Base-by-base conservation (phyloP, 2,113 vertebrate genomes). In the Notarius lentiginosus region DNA sequence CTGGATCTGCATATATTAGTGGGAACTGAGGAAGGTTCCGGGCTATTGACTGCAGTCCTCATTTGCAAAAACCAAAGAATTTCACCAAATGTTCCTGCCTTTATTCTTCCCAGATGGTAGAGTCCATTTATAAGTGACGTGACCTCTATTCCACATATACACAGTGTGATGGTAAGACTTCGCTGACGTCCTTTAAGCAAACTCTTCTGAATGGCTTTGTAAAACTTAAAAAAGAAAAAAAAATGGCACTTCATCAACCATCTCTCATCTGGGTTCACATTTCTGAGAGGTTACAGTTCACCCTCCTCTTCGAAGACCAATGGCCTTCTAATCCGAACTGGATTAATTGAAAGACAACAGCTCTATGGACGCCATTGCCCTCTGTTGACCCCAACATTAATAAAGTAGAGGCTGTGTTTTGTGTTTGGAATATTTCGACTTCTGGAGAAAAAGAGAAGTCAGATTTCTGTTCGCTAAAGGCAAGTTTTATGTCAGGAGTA, bases 401-500 rank as follows among this genome's bases (percentile, higher is more conserved):
- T 96, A 95, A 95, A 93, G 91, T 92, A 94, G 91, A 49, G 49
- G 92, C 90, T 91, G 84, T 91, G 92, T 91, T 89, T 90, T 93
- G 89, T 87, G 91, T 91, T 92, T 82, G 91, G 90, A 92, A 90
- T 93, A 91, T 93, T 90, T 90, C 53, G 58, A 93, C 88, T 93
- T 91, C 90, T 90, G 90, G 84, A 90, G 91, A 90, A 88, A 81
- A 89, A 68, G 90, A 90, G 89, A 90, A 82, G 88, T 89, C 68
- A 87, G 89, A 91, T 94, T 89, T 88, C 60, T 86, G 53, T 87
- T 88, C 92, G 91, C 93, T 92, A 90, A 93, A 94, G 95, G 93
- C 93, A 84, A 93, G 92, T 93, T 94, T 94, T 94, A 95, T 94
- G 94, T 94, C 92, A 92, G 91, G 93, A 90, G 94, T 95, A 95